Evolutionary conservation across 2,797 vertebrate species (phyloP).

Genomic region (Sebastes itinus): DNA sequence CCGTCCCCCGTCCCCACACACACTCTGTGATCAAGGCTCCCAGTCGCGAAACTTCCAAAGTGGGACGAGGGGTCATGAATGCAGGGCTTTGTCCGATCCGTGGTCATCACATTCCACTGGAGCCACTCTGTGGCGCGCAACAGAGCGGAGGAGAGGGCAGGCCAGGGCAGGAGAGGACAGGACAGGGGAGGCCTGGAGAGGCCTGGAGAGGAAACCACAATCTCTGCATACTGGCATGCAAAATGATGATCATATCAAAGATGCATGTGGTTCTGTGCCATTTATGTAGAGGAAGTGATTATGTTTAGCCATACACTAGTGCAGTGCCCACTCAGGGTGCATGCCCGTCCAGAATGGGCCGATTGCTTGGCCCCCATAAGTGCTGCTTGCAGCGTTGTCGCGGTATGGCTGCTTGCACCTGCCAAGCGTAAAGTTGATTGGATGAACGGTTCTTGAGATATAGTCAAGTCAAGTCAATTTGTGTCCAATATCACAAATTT

Average conservation of each 20-base stretch:
- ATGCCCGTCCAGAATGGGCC: too few species aligned
- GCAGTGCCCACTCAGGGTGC: background rate
- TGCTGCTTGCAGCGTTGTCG: too few species aligned
- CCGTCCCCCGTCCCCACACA: background rate
- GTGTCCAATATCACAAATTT: too few species aligned
- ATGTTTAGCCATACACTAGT: background rate
- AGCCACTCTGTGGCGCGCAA: conserved; percentile 79
- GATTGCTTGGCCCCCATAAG: too few species aligned
- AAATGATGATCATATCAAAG: conserved; percentile 5
- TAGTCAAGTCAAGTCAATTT: too few species aligned
- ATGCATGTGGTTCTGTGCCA: background rate
- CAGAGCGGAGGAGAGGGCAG: conserved; percentile 77
- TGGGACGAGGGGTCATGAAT: conserved; percentile 78
- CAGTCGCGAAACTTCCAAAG: conserved; percentile 68
- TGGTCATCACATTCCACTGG: conserved; percentile 86
- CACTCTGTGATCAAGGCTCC: conserved; percentile 65
- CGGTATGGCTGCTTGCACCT: too few species aligned
- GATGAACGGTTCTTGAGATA: too few species aligned
- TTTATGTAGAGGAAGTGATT: background rate
- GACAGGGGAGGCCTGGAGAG: background rate
- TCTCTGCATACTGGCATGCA: background rate
- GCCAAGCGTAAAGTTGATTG: too few species aligned
- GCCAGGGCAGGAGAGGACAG: conserved; percentile 46
- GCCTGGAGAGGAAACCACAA: conserved; percentile 30
- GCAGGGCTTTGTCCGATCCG: conserved; percentile 77